A percentile compares a stretch with the other conserved stretches of the same genome.
Evolutionary conservation across 2,113 vertebrate genomes (phyloP).

Genomic region (Ceyx melanurus): DNA sequence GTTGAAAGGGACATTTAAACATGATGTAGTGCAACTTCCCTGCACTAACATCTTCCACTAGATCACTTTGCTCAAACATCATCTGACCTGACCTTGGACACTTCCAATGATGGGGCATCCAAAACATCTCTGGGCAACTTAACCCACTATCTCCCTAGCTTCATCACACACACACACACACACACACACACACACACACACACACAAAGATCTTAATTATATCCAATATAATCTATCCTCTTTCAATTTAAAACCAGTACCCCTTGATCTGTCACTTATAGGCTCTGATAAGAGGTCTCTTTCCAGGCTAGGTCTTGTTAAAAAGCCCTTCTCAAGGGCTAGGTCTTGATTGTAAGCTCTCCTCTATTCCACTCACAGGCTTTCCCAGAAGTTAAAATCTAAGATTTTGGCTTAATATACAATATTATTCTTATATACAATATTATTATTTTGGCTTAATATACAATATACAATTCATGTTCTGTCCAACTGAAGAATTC

Average conservation of each 20-base stretch:
- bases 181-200: too few relatives aligned
- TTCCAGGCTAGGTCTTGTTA: too few relatives aligned
- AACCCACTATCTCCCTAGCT: neutral
- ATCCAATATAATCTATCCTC: neutral
- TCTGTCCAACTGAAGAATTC: neutral
- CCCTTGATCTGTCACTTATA: neutral
- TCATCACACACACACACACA: neutral
- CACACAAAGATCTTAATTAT: too few relatives aligned
- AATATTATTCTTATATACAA: too few relatives aligned
- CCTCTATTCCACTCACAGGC: neutral
- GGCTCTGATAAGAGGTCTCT: neutral
- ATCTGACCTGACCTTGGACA: neutral
- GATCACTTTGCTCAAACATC: neutral
- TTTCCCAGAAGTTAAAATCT: neutral
- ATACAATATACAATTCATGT: neutral
- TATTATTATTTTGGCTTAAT: too few relatives aligned
- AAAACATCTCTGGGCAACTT: neutral
- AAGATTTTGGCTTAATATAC: neutral
- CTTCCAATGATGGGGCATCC: neutral
- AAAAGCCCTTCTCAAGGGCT: too few relatives aligned
- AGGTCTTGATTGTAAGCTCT: neutral
- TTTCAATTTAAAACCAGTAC: neutral
- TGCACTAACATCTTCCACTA: neutral
- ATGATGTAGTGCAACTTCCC: too few relatives aligned
- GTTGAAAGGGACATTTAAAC: too few relatives aligned